Evolutionary conservation across 1,140 invertebrate genomes (phyloP).

Genomic region (Aphaenogaster ashmeadi): DNA sequence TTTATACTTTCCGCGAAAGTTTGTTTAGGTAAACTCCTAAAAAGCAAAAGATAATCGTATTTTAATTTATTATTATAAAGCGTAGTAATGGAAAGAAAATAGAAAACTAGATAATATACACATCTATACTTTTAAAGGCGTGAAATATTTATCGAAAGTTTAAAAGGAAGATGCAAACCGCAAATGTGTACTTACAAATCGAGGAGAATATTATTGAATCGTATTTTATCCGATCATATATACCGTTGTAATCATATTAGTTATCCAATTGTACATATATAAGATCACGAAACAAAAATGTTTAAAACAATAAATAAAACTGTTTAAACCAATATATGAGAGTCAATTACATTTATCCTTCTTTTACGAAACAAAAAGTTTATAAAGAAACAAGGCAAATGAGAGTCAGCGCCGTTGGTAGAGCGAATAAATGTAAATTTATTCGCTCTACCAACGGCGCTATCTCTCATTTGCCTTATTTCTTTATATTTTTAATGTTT

Average conservation of each 20-base stretch:
- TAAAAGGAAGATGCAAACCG: neutral
- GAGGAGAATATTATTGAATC: neutral
- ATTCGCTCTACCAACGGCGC: too few relatives aligned
- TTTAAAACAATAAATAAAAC: too few relatives aligned
- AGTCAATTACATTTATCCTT: too few relatives aligned
- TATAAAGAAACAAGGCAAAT: too few relatives aligned
- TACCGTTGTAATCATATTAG: neutral
- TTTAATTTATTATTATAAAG: neutral
- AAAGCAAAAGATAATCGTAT: neutral
- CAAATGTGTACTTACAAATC: neutral
- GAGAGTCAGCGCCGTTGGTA: too few relatives aligned
- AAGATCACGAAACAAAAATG: neutral
- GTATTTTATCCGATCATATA: neutral
- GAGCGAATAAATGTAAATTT: too few relatives aligned
- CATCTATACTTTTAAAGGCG: neutral
- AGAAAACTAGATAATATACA: neutral
- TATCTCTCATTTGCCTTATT: too few relatives aligned
- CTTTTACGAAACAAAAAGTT: too few relatives aligned
- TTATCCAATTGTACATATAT: constrained; percentile 3
- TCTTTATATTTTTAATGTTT: too few relatives aligned
- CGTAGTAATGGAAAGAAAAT: neutral
- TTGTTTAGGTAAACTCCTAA: neutral
- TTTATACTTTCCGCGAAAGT: neutral
- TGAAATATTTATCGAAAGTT: constrained; percentile 14
- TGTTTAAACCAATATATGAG: too few relatives aligned